phyloP scores from a whole-genome alignment of 2,113 vertebrate species.

The Pterophyllum scalare region DNA sequence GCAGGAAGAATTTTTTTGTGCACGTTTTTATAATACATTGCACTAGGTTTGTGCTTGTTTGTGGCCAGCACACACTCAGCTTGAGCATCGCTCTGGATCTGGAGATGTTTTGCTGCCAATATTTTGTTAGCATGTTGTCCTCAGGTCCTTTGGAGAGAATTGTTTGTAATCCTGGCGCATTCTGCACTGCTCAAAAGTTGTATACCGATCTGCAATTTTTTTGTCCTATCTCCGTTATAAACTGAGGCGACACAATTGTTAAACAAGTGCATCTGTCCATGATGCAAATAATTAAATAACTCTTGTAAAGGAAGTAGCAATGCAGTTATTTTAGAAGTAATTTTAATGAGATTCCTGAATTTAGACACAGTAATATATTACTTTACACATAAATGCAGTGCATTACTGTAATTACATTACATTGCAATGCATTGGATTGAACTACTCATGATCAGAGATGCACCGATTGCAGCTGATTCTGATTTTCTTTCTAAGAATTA shows the following conservation, averaged over 20 bases:
- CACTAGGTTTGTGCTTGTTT: not conserved
- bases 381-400: not conserved
- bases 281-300: not conserved
- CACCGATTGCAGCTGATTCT: not conserved
- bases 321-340: not conserved
- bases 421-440: not conserved
- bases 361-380: too few species aligned
- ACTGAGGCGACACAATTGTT: too few species aligned
- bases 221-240: too few species aligned
- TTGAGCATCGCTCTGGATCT: too few species aligned
- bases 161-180: too few species aligned
- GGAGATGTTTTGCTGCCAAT: too few species aligned
- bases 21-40: not conserved
- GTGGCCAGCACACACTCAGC: too few species aligned
- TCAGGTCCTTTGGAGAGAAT: too few species aligned
- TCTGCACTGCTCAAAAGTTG: too few species aligned
- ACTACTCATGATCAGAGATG: not conserved
- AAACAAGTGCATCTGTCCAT: not conserved
- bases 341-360: not conserved
- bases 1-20: not conserved
- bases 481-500: too few species aligned
- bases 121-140: too few species aligned
- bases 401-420: not conserved
- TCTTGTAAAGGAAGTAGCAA: not conserved
- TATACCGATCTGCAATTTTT: too few species aligned